These are phyloP conservation scores for Serrognathus titanus DNA, from an alignment of 2,888 invertebrate genomes.

Conservation along the genomic window DNA sequence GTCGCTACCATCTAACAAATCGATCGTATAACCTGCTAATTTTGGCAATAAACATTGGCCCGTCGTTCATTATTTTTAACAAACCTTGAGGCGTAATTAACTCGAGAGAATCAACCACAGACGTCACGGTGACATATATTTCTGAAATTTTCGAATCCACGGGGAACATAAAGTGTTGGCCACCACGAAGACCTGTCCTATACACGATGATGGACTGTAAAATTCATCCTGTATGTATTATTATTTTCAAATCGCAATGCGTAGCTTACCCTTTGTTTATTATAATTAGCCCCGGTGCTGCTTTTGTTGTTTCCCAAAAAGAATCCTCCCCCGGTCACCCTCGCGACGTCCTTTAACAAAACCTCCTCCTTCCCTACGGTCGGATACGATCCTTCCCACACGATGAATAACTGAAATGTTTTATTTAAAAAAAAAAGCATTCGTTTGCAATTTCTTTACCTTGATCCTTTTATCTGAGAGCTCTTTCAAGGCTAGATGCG, in stretches of 20 bases:
- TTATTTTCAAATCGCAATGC: background rate
- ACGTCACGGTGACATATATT: constrained; percentile 33
- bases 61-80: too few species aligned
- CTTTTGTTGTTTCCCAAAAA: constrained; percentile 10
- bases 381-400: constrained; percentile 50
- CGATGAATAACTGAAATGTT: constrained; percentile 46
- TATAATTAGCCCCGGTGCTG: background rate
- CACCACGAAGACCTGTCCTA: constrained; percentile 23
- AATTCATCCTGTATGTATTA: background rate
- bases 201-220: constrained; percentile 25
- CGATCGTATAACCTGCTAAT: constrained; percentile 51
- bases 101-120: too few species aligned
- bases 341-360: constrained; percentile 48
- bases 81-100: too few species aligned
- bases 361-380: constrained; percentile 47
- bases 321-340: constrained; percentile 50
- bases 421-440: constrained; percentile 1
- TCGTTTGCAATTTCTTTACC: constrained; percentile 32
- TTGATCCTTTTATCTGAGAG: constrained; percentile 49
- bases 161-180: constrained; percentile 45
- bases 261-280: background rate
- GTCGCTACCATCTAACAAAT: constrained; percentile 51
- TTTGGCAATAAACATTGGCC: constrained; percentile 1
- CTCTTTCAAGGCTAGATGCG: constrained; percentile 48
- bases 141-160: constrained; percentile 42